These are phyloP conservation scores for Anas capensis DNA, from an alignment of 2,797 vertebrate genomes.

Conservation along the genomic window DNA sequence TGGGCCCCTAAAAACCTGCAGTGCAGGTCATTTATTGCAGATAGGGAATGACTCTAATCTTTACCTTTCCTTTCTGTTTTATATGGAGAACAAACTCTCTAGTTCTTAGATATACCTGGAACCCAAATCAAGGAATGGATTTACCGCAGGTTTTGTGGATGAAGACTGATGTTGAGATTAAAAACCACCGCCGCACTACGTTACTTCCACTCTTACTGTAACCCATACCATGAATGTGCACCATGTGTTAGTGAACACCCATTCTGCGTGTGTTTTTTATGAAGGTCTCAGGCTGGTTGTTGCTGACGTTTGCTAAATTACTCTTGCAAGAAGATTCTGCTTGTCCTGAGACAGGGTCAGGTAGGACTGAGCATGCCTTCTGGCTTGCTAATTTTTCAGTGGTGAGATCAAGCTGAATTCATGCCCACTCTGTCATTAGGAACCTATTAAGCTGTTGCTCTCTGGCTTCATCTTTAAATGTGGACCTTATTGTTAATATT, in stretches of 20 bases:
- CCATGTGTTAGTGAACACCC: background rate
- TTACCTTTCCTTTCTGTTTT: background rate
- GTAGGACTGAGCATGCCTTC: background rate
- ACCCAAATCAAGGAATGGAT: background rate
- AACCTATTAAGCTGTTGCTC: background rate
- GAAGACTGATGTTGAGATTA: background rate
- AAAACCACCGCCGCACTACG: background rate
- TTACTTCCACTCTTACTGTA: background rate
- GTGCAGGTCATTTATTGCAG: background rate
- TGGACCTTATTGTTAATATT: rapidly evolving
- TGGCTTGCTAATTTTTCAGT: background rate
- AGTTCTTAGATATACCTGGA: background rate
- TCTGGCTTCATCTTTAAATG: background rate
- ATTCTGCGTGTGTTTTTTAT: background rate
- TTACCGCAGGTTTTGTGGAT: background rate
- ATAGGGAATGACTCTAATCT: background rate
- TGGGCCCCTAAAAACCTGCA: background rate
- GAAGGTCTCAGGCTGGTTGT: background rate
- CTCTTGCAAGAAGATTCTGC: background rate
- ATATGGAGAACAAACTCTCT: background rate
- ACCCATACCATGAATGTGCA: background rate
- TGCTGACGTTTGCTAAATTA: background rate
- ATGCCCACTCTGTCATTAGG: background rate
- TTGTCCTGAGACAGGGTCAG: background rate
- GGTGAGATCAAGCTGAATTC: background rate